A percentile compares a stretch with the other conserved stretches of the same genome.
Conservation (phyloP, 2,113 vertebrate species). For the Australoheros scitulus region DNA sequence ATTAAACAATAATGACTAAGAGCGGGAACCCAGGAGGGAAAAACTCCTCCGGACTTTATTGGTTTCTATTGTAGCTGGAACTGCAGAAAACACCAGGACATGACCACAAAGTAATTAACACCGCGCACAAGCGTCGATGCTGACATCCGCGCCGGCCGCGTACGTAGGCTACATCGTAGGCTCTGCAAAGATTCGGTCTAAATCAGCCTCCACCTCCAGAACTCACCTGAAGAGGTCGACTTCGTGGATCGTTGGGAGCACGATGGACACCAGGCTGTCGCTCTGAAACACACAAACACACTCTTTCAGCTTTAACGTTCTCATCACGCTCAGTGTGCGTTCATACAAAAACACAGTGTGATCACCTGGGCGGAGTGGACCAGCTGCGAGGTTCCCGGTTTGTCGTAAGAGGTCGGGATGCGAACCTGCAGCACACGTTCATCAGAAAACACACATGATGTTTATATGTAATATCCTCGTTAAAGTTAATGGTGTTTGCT, state of each 20-base stretch:
- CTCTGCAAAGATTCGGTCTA: neutral
- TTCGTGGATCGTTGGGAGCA: constrained; percentile 94
- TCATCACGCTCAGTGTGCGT: neutral
- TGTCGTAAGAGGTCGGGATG: constrained; percentile 94
- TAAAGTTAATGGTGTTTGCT: neutral
- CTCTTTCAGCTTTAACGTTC: neutral
- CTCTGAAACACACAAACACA: constrained; percentile 75
- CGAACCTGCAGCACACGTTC: constrained; percentile 80
- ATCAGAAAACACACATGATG: neutral
- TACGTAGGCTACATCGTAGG: too few relatives aligned
- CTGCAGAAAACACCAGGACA: neutral
- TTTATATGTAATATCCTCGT: neutral
- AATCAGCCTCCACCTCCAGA: neutral
- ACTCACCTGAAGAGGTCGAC: constrained; percentile 95
- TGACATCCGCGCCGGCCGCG: neutral
- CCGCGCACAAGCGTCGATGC: neutral
- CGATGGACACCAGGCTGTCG: constrained; percentile 90
- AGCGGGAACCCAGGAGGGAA: too few relatives aligned
- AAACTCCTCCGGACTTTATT: too few relatives aligned
- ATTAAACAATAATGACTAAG: too few relatives aligned
- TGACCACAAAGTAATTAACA: neutral
- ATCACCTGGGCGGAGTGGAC: constrained; percentile 84
- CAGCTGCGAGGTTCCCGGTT: constrained; percentile 91
- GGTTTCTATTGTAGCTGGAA: too few relatives aligned
- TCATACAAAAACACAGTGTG: neutral